phyloP scores from a whole-genome alignment of 2,797 vertebrate species.

The Peromyscus eremicus region DNA sequence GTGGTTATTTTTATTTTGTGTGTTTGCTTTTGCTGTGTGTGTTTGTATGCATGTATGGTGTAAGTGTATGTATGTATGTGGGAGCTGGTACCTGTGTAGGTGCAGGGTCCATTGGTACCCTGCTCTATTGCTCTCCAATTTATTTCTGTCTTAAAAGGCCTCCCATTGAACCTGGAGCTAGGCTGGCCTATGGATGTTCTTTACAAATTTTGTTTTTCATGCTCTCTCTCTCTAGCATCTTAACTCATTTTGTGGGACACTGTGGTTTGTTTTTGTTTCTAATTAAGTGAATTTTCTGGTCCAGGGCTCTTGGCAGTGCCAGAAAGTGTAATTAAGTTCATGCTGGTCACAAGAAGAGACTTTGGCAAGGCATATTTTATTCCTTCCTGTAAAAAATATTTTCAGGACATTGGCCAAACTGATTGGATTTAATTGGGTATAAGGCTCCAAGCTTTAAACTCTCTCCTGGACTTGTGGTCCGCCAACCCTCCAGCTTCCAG shows the following conservation, averaged over 20 bases:
- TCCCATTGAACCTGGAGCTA: not conserved
- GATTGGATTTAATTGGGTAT: slow-evolving; percentile 12
- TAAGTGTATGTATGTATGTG: not conserved
- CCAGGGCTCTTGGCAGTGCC: slow-evolving; percentile 63
- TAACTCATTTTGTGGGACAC: not conserved
- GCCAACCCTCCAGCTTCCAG: not conserved
- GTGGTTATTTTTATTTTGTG: not conserved
- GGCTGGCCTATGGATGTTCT: not conserved
- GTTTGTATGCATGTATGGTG: not conserved
- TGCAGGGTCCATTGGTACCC: not conserved
- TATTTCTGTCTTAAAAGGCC: not conserved
- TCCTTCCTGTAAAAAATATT: slow-evolving; percentile 51
- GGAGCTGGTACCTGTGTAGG: not conserved
- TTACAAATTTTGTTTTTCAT: not conserved
- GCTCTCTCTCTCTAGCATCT: not conserved
- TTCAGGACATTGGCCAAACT: not conserved
- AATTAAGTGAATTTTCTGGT: slow-evolving; percentile 78
- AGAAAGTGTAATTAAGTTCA: slow-evolving; percentile 79
- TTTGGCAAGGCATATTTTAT: slow-evolving; percentile 71
- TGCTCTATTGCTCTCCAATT: not conserved
- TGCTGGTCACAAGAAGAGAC: slow-evolving; percentile 67
- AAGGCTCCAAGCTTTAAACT: not conserved
- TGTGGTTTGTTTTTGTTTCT: slow-evolving; percentile 73
- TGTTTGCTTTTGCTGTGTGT: not conserved
- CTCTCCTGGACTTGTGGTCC: not conserved